phyloP scores from a whole-genome alignment of 2,888 invertebrate genomes.

The Portevinia maculata region DNA sequence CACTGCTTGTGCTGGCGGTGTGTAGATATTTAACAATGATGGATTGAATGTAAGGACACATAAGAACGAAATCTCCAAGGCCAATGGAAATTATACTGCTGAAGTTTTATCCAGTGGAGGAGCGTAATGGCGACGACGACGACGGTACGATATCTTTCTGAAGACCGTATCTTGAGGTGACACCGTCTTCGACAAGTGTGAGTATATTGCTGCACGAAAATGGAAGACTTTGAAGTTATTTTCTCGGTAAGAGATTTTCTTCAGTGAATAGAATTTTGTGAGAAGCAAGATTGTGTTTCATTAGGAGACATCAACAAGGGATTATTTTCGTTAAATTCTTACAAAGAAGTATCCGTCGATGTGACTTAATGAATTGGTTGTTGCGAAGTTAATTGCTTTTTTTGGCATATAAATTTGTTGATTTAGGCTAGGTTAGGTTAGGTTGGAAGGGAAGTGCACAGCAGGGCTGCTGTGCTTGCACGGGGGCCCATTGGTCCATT shows the following conservation, averaged over 20 bases:
- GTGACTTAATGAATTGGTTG: neutral
- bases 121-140: neutral
- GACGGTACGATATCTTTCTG: slow-evolving; percentile 15
- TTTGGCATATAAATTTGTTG: too few relatives aligned
- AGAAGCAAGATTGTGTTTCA: slow-evolving; percentile 11
- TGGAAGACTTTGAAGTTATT: slow-evolving; percentile 14
- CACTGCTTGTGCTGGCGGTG: slow-evolving; percentile 31
- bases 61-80: slow-evolving; percentile 39
- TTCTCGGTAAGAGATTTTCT: neutral
- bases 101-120: slow-evolving; percentile 1
- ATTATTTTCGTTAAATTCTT: slow-evolving; percentile 19
- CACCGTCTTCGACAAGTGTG: slow-evolving; percentile 13
- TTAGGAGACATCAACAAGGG: neutral
- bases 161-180: slow-evolving; percentile 25
- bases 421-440: too few relatives aligned
- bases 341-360: neutral
- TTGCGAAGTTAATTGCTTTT: neutral
- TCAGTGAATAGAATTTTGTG: slow-evolving; percentile 10
- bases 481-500: too few relatives aligned
- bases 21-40: slow-evolving; percentile 51
- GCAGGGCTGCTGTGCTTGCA: too few relatives aligned
- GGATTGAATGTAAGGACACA: slow-evolving; percentile 61
- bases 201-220: neutral
- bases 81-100: slow-evolving; percentile 9
- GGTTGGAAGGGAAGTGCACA: too few relatives aligned